Base-by-base conservation (phyloP, 2,113 vertebrate genomes). In the Brachypodius melanocephalos region DNA sequence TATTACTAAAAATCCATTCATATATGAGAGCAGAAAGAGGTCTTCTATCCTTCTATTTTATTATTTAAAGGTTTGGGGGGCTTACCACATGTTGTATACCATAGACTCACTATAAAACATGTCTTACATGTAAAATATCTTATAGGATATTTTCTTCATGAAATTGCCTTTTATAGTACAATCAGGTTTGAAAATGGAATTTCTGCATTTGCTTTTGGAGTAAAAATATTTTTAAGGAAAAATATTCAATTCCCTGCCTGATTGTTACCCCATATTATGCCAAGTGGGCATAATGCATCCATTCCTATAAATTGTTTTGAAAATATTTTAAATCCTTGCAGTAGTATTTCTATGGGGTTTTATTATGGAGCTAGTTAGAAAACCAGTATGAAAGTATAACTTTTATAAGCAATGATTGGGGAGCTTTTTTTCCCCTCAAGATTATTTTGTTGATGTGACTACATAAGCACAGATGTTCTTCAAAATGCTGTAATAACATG, bases 391-490 rank as follows among this genome's bases (percentile, higher is more conserved):
- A 79, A 79, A 83, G 21, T 25, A 18, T 38, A 85, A 72, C 40
- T 2, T 86, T 78, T 51, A 51, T 78, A 57, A 81, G 21, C 36
- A 62, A 89, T 61, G 54, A 85, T 19, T 91, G 32, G 22, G 59
- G 55, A 88, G 11, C 5, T 46, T 24, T 31, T 65, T 45, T 12
- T 1, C 34, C 43, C n/a, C n/a, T 86, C 52, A 92, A 61, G 36
- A 75, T 68, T 81, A 69, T 68, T 91, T 82, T 78, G 38, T 87
- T 87, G 45, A 82, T 22, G 8, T 81, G 57, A 75, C 52, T 74
- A 81, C 77, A 40, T 74, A 89, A 85, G 54, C 52, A 42, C 83
- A 87, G 36, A 79, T 90, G 52, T 85, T 97, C 55, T 92, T 95
- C 77, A 86, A 87, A 91, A 49, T 54, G 7, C 24, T 81, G 10